Percentiles rank a stretch among this genome's conserved stretches.
phyloP scores from a whole-genome alignment of 1,140 invertebrate species.

The Belonocnema kinseyi region DNA sequence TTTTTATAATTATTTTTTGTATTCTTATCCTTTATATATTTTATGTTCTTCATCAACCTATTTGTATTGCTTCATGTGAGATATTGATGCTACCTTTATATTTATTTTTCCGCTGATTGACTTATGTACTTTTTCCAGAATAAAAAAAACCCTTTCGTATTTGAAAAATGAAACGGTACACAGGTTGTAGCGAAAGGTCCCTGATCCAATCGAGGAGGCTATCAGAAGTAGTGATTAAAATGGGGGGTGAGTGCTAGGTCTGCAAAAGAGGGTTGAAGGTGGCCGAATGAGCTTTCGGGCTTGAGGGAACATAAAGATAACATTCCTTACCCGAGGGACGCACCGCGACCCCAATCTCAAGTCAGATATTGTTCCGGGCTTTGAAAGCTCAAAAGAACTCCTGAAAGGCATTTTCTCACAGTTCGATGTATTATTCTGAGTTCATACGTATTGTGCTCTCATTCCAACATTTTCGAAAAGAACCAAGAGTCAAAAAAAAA shows the following conservation, averaged over 20 bases:
- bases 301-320: conserved; percentile 65
- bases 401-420: conserved; percentile 65
- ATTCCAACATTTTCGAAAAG: background rate
- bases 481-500: too few species aligned
- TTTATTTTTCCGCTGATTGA: too few species aligned
- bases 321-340: conserved; percentile 67
- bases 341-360: conserved; percentile 67
- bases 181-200: conserved; percentile 51
- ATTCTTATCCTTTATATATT: too few species aligned
- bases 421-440: conserved; percentile 67
- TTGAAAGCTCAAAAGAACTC: conserved; percentile 69
- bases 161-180: conserved; percentile 39
- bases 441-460: conserved; percentile 61
- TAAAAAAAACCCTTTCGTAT: background rate
- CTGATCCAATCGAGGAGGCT: conserved; percentile 60
- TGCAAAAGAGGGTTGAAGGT: conserved; percentile 27
- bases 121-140: background rate
- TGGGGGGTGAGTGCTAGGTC: conserved; percentile 38
- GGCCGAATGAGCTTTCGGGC: conserved; percentile 50
- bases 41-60: too few species aligned
- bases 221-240: conserved; percentile 68
- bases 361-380: conserved; percentile 70
- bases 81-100: too few species aligned
- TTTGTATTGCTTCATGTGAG: too few species aligned
- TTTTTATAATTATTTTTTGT: too few species aligned